Base-by-base conservation (phyloP, 2,888 invertebrate species). In the Lycaena phlaeas region DNA sequence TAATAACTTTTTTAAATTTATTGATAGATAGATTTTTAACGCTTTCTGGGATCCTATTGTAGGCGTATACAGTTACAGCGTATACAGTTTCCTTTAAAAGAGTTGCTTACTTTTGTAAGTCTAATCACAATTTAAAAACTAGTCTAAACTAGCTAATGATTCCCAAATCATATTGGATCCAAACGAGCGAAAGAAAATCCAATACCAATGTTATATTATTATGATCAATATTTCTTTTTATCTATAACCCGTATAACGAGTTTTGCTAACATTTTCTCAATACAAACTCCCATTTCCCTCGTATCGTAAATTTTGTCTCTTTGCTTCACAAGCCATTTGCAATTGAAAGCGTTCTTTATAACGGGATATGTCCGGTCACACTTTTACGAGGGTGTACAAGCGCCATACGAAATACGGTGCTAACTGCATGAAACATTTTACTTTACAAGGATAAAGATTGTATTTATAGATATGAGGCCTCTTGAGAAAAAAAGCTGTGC, bases 261-360 rank as follows among this genome's bases (percentile, higher is more conserved):
- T 34, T 11, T 22, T 18, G 22, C 12, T 34, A 34, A 34, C 22
- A 34, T 14, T 34, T 12, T 34, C 34, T 34, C 34, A 34, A 22
- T 34, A 34, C 66, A 69, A 74, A 76, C 61, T 64, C 62, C 67
- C 67, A 67, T 70, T 72, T 72, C 66, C 61, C 65, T 67, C 64
- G 61, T 63, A 64, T 70, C 65, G 70, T 79, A 79, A 78, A 79
- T 52, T 52, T 44, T 36, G 42, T 42, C 43, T 45, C 48, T 64
- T 62, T 61, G 69, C 62, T 46, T 39, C 65, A 41, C 42, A 43
- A 46, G 66, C 74, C 72, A 78, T 78, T 79, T 77, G 78, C 76
- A 77, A 77, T 78, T 79, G 79, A 78, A 79, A 77, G 72, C 72
- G 68, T 68, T 73, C 68, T 74, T 77, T 77, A 74, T 50, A 49